Base-by-base conservation (phyloP, 2,797 vertebrate genomes). In the Meda fulgida region DNA sequence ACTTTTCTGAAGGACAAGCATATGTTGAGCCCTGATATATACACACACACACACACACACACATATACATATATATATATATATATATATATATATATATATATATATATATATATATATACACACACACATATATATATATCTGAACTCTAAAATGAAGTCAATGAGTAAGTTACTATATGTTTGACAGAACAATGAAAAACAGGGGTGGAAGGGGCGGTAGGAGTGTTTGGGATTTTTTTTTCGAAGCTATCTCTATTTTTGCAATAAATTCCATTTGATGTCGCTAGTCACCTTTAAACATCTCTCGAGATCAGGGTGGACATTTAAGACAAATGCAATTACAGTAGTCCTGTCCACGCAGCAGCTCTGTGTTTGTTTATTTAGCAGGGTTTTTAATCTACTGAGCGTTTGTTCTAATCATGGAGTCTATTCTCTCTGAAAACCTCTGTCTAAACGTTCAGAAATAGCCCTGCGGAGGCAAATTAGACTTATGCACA, bases 401-500 rank as follows among this genome's bases (percentile, higher is more conserved):
- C 80, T 78, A 36, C 34, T 7, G 84, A 65, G 48, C 10, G 16
- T 72, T 81, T 70, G 69, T 82, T 75, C 58, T 51, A 66, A 83
- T 73, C 71, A 1, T 63, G 60, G 66, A 26, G 36, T 71, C 79
- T 34, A 46, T 83, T 75, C 88, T 79, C 84, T 9, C 40, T 46
- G 78, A 72, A 83, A 81, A 73, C 79, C 86, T 81, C 83, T 79
- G 11, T 66, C 66, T 58, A 63, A 80, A 40, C 7, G 26, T 69
- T 19, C 13, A 31, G 79, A 86, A 87, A 86, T 84, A 85, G 31
- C 38, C 0, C 26, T n/a, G 63, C 14, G 40, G 18, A 72, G 1
- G 77, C 53, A 16, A 87, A 86, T 86, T 78, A 80, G 85, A 34
- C 26, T 75, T 81, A 6, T 65, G 72, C 63, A 78, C 51, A 82